Evolutionary conservation across 2,113 vertebrate genomes (phyloP).

Genomic region (Proterorhinus semilunaris): DNA sequence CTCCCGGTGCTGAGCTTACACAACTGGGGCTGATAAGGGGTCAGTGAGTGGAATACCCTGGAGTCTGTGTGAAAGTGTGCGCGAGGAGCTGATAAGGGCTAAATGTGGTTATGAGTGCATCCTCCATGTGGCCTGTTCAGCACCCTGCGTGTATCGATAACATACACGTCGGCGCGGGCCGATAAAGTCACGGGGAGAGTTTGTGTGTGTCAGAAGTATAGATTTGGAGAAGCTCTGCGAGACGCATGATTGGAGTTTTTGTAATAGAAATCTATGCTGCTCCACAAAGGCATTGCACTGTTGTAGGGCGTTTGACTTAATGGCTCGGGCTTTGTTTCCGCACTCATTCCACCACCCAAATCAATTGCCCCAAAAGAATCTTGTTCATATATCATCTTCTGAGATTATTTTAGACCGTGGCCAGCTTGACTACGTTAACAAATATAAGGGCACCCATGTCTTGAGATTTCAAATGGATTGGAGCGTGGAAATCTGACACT

Average conservation of each 20-base stretch:
- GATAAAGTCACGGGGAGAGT: background rate
- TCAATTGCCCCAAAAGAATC: too few species aligned
- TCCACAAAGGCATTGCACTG: background rate
- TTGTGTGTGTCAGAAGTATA: background rate
- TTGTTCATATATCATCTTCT: too few species aligned
- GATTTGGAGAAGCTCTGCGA: too few species aligned
- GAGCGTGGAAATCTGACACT: constrained; percentile 2
- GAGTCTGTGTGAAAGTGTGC: constrained; percentile 20
- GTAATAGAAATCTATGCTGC: background rate
- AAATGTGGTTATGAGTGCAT: constrained; percentile 19
- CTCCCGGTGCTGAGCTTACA: constrained; percentile 34
- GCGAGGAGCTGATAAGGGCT: constrained; percentile 50
- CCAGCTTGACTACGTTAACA: background rate
- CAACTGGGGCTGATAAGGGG: constrained; percentile 53
- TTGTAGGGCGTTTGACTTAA: background rate
- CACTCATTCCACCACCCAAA: too few species aligned
- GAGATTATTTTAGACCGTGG: background rate
- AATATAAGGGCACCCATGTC: too few species aligned
- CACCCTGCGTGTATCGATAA: constrained; percentile 56
- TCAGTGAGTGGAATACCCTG: constrained; percentile 25
- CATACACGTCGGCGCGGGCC: constrained; percentile 38
- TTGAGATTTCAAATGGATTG: background rate
- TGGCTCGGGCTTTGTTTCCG: too few species aligned
- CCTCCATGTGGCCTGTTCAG: constrained; percentile 35
- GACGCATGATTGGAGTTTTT: background rate